Conservation (phyloP, 2,797 vertebrate species). For the Eleutherodactylus coqui region DNA sequence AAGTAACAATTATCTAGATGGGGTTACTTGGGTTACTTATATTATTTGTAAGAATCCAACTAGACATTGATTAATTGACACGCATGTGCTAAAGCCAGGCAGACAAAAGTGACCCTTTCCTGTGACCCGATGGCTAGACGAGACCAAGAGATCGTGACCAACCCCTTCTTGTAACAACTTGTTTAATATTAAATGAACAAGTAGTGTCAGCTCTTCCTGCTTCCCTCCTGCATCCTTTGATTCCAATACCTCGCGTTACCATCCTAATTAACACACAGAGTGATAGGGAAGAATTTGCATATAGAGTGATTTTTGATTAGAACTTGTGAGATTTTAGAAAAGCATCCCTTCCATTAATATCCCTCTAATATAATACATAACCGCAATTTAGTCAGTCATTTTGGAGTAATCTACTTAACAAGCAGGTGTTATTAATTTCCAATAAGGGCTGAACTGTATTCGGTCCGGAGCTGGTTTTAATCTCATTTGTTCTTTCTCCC, state of each 20-base stretch:
- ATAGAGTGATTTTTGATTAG: slow-evolving; percentile 62
- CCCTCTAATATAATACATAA: slow-evolving; percentile 44
- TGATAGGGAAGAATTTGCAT: slow-evolving; percentile 54
- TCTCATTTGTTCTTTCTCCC: slow-evolving; percentile 38
- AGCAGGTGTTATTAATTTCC: slow-evolving; percentile 60
- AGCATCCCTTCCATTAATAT: slow-evolving; percentile 54
- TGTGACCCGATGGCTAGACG: neutral
- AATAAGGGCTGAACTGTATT: slow-evolving; percentile 43
- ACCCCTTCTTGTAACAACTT: neutral
- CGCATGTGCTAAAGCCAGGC: neutral
- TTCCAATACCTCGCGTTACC: slow-evolving; percentile 9
- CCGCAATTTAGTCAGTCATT: slow-evolving; percentile 54
- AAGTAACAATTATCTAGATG: neutral
- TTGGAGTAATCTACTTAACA: slow-evolving; percentile 58
- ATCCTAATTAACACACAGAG: slow-evolving; percentile 49
- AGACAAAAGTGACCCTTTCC: neutral
- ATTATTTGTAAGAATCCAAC: neutral
- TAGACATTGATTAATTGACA: neutral
- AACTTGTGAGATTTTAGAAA: slow-evolving; percentile 56
- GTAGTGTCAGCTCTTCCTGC: neutral
- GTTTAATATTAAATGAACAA: neutral
- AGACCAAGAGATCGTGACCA: neutral
- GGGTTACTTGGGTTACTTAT: neutral
- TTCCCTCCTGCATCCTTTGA: neutral
- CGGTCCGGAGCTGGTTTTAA: slow-evolving; percentile 26